Conservation (phyloP, 2,888 invertebrate genomes). For the Thymelicus lineola region DNA sequence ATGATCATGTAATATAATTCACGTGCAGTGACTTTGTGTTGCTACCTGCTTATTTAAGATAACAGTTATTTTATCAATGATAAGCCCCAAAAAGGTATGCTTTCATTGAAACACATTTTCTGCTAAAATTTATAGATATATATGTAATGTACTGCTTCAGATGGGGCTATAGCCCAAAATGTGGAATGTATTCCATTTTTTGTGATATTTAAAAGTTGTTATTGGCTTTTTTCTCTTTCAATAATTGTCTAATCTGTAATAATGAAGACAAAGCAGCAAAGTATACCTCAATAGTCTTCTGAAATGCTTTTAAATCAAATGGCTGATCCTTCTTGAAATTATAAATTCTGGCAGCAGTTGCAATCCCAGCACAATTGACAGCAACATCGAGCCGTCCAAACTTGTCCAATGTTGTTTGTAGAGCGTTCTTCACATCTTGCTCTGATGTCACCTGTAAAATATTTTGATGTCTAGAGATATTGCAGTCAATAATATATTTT, state of each 20-base stretch:
- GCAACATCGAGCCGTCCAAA: constrained; percentile 95
- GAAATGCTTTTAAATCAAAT: constrained; percentile 91
- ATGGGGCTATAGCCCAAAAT: no score
- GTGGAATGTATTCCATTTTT: no score
- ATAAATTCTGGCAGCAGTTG: constrained; percentile 93
- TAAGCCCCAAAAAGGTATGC: no score
- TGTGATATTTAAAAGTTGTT: no score
- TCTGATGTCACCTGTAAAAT: constrained; percentile 91
- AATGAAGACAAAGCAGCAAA: neutral
- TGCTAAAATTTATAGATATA: no score
- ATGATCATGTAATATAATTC: no score
- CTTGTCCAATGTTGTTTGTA: constrained; percentile 90
- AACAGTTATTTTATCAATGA: neutral
- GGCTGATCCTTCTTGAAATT: constrained; percentile 94
- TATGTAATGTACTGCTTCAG: no score
- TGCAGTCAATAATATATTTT: no score
- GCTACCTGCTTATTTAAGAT: neutral
- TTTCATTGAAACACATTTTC: no score
- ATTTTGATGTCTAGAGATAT: neutral
- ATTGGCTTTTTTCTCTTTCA: no score
- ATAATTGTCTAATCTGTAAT: no score
- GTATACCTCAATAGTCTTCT: constrained; percentile 88
- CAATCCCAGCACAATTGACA: constrained; percentile 98
- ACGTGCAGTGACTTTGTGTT: neutral
- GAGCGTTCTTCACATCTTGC: constrained; percentile 90